Evolutionary conservation across 2,113 vertebrate species (phyloP), one percentile per base, ranked within the genome.

Genomic region (Machaerirhynchus nigripectus): DNA sequence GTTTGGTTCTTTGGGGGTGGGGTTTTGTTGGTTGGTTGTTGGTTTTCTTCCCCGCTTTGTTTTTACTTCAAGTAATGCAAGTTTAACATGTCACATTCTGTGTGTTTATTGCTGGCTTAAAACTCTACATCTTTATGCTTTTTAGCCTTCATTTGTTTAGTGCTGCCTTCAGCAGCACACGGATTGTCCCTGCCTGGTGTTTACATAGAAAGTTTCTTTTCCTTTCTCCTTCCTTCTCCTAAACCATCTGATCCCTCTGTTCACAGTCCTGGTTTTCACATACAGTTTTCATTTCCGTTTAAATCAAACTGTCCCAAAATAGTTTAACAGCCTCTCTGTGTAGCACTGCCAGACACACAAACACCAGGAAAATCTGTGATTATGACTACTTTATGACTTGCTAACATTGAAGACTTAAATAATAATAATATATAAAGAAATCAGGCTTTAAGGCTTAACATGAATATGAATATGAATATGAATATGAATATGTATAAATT

Each of bases 31-130:
- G 4, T 49, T 46, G 6, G 3, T 52, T 21, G 49, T 37, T 47
- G 7, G 0, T 0, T 1, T 42, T 91, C 79, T 27, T 9, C 9
- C 24, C 27, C 2, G 12, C 9, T 56, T 82, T n/a, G 14, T 28
- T 76, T 80, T 69, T 49, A 18, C 5, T 44, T 64, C 30, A 61
- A 26, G 23, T 7, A 63, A 26, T 15, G 12, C 24, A 44, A 28
- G 3, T 64, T 76, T 56, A 49, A 61, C 9, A 1, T 15, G 6
- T 67, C 21, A 57, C 7, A 63, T 44, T 40, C 20, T 30, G 7
- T 26, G 8, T 68, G 20, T 49, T 94, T 77, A 4, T 2, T 65
- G 7, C 27, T 53, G 50, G 13, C 7, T 65, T 57, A n/a, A 85
- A 70, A 7, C 1, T 11, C 23, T 21, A 11, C 9, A 20, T 11